Base-by-base conservation (phyloP, 2,797 vertebrate species). In the Pangasius larnaudii region DNA sequence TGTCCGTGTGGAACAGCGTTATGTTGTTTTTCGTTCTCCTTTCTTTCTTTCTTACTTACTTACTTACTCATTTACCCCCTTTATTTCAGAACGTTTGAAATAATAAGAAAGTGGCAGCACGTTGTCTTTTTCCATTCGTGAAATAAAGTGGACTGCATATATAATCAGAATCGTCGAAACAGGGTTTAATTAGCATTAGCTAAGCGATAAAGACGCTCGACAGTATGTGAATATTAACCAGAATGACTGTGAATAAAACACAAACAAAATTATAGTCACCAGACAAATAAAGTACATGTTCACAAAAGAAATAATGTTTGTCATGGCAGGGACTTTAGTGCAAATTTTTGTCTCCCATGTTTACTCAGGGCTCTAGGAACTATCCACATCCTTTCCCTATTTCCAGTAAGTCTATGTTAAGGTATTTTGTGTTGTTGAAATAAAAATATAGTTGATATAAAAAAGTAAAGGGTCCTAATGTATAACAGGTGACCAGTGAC, bases 1-100 rank as follows among this genome's bases (percentile, higher is more conserved):
- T 2, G 87, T 81, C 85, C 89, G 88, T 2, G 10, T 36, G 27
- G 61, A 88, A 87, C 81, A 11, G 5, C 9, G 5, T 5, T 18
- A 16, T 11, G 36, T 7, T 78, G 56, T 65, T 88, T 65, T 33
- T 11, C 22, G 51, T 71, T 56, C 86, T 22, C 5, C 9, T 22
- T 14, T 18, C 1, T 39, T 80, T 5, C 30, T 22, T 9, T 39
- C 16, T 51, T 53, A 0, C 49, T 75, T 49, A 1, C 11, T 78
- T 53, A 0, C 33, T 27, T 22, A 3, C 10, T 39, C 11, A 1
- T 14, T 5, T 30, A 11, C 16, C 0, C 7, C 2, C 4, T 49
- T 75, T 49, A 27, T n/a, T 75, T 14, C 13, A n/a, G 8, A 42
- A 3, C 19, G n/a, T 6, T 79, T 19, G 1, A 79, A 79, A 5